A percentile compares a stretch with the other conserved stretches of the same genome.
Evolutionary conservation across 1,140 invertebrate species (phyloP).

Genomic region (Dendroctonus valens): DNA sequence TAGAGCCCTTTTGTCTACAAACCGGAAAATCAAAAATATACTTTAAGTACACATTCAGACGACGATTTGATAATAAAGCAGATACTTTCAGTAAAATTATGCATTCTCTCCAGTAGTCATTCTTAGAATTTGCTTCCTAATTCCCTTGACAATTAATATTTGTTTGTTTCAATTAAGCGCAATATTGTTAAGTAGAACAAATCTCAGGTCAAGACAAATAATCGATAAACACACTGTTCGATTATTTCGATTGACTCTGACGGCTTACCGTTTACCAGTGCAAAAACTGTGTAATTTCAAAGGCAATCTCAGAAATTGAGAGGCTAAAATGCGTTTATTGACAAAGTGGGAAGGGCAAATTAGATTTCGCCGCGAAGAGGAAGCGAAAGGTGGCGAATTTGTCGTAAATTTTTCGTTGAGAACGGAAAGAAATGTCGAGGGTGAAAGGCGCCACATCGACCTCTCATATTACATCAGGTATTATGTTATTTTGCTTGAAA

Average conservation of each 20-base stretch:
- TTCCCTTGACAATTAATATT: too few relatives aligned
- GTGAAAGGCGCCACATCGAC: too few relatives aligned
- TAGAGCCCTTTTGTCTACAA: too few relatives aligned
- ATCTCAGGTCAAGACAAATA: too few relatives aligned
- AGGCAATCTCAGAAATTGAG: constrained; percentile 31
- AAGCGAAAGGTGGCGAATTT: constrained; percentile 30
- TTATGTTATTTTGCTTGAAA: not conserved
- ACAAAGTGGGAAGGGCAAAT: constrained; percentile 30
- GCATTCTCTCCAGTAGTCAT: too few relatives aligned
- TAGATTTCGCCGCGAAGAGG: constrained; percentile 26
- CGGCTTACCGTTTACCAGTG: not conserved
- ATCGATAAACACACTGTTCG: not conserved
- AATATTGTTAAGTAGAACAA: too few relatives aligned
- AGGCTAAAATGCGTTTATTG: constrained; percentile 32
- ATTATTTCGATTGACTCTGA: not conserved
- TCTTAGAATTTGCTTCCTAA: too few relatives aligned
- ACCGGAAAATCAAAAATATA: too few relatives aligned
- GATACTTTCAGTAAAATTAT: too few relatives aligned
- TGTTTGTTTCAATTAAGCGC: too few relatives aligned
- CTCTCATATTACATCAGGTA: not conserved
- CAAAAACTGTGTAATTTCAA: constrained; percentile 26
- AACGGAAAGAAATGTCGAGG: not conserved
- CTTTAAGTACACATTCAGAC: too few relatives aligned
- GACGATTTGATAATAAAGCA: too few relatives aligned
- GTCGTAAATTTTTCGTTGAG: constrained; percentile 14